Evolutionary conservation across 2,888 invertebrate species (phyloP), one percentile per base, ranked within the genome.

Genomic region (Eurytoma californica): DNA sequence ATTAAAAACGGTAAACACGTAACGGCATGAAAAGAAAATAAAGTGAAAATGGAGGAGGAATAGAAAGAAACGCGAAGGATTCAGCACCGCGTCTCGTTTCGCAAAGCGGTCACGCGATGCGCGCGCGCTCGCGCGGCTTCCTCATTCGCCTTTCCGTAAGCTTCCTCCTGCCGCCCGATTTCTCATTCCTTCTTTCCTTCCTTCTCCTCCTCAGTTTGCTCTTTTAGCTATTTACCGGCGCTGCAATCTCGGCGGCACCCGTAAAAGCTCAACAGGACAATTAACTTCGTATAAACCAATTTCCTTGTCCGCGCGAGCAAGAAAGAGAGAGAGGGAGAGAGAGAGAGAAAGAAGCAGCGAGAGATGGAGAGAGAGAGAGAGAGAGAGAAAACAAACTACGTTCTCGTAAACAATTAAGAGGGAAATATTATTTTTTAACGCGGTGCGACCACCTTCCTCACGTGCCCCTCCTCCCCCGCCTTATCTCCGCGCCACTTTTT

Each of bases 61-160:
- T 16, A 66, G 39, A 13, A 24, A 47, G 28, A 65, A 28, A 53
- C 28, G 39, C 39, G 24, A 49, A 30, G n/a, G 24, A 63, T 39
- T 51, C 66, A 58, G 60, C 13, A 13, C 4, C 28, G 30, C 51
- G 65, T 66, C 65, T 72, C 66, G 65, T 72, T 77, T 72, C 47
- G 30, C 70, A 24, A 70, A 66, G 77, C 70, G 66, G 72, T 77
- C 77, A 77, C 70, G 77, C 77, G 77, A 77, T 72, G 57, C 63
- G n/a, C 60, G 3, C 60, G 39, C 49, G 55, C 67, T 2, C 30
- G 3, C 30, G 5, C 30, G 5, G 3, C 30, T 39, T 39, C 47
- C 63, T 63, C 55, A 55, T 61, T 69, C 67, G 30, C 57, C 55
- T 57, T 53, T 13, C 9, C 28, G 49, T 70, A 12, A n/a, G 39